A percentile compares a stretch with the other conserved stretches of the same genome.
Evolutionary conservation across 92 coral and sea anemone species (phyloP).

Genomic region (Porites cylindrica): DNA sequence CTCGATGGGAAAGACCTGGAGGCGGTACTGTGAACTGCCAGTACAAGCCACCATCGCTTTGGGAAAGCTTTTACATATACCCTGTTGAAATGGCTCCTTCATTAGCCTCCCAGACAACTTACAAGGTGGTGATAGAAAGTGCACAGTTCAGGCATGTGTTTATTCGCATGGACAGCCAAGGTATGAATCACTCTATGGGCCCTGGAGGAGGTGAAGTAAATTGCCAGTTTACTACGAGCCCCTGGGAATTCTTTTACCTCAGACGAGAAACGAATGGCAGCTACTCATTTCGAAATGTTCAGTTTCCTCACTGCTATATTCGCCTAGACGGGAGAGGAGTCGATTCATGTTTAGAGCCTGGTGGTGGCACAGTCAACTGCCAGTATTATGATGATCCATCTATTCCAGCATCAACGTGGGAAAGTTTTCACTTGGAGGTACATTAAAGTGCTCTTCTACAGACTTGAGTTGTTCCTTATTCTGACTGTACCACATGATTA

Average conservation of each 20-base stretch:
- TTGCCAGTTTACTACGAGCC: constrained; percentile 15
- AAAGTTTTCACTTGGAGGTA: constrained; percentile 3
- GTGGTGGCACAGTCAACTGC: constrained; percentile 57
- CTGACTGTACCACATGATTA: background rate
- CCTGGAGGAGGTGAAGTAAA: constrained; percentile 22
- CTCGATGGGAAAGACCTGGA: background rate
- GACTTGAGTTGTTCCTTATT: background rate
- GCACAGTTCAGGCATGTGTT: constrained; percentile 4
- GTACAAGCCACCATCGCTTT: constrained; percentile 11
- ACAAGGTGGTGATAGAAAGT: constrained; percentile 31
- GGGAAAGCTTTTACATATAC: constrained; percentile 22
- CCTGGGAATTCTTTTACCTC: constrained; percentile 5
- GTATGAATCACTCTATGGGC: background rate
- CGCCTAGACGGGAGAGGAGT: constrained; percentile 43
- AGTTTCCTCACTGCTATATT: constrained; percentile 40
- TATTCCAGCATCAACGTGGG: background rate
- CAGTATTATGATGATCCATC: constrained; percentile 14
- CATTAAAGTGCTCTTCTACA: background rate
- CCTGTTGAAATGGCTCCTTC: constrained; percentile 38
- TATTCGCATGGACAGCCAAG: constrained; percentile 19
- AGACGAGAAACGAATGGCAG: background rate
- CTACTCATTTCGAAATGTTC: constrained; percentile 40
- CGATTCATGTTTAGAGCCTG: background rate
- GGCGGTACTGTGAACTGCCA: constrained; percentile 55
- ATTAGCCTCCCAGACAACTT: background rate